A percentile compares a stretch with the other conserved stretches of the same genome.
phyloP scores from a whole-genome alignment of 2,797 vertebrate genomes.

The Selene dorsalis region DNA sequence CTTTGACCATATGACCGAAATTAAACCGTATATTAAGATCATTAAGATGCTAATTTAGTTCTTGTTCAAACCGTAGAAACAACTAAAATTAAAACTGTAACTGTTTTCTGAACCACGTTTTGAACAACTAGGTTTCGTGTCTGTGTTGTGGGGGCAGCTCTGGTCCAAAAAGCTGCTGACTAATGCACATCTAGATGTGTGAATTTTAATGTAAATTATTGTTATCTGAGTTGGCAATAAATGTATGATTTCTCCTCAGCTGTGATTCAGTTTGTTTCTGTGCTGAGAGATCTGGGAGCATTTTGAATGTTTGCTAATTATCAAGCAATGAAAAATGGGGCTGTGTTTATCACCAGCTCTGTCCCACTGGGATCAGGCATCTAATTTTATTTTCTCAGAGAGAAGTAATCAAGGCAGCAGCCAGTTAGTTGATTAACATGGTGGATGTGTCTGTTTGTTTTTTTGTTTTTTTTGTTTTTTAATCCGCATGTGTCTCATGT shows the following conservation, averaged over 20 bases:
- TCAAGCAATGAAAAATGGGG: background rate
- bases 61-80: background rate
- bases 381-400: background rate
- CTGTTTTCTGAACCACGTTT: background rate
- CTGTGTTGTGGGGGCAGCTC: conserved; percentile 7
- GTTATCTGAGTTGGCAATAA: conserved; percentile 43
- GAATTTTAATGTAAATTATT: conserved; percentile 41
- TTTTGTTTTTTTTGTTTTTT: no score
- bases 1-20: background rate
- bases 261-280: background rate
- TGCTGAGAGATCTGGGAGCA: background rate
- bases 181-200: conserved; percentile 23
- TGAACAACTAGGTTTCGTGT: background rate
- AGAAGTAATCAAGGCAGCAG: background rate
- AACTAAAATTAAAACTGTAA: background rate
- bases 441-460: background rate
- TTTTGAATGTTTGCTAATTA: background rate
- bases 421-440: background rate
- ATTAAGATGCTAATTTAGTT: background rate
- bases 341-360: background rate
- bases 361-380: background rate
- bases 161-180: conserved; percentile 6
- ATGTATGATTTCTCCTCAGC: conserved; percentile 26
- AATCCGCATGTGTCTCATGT: background rate
- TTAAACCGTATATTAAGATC: background rate